Base-by-base conservation (phyloP, 1,140 invertebrate genomes). In the Drosophila ercepeae region DNA sequence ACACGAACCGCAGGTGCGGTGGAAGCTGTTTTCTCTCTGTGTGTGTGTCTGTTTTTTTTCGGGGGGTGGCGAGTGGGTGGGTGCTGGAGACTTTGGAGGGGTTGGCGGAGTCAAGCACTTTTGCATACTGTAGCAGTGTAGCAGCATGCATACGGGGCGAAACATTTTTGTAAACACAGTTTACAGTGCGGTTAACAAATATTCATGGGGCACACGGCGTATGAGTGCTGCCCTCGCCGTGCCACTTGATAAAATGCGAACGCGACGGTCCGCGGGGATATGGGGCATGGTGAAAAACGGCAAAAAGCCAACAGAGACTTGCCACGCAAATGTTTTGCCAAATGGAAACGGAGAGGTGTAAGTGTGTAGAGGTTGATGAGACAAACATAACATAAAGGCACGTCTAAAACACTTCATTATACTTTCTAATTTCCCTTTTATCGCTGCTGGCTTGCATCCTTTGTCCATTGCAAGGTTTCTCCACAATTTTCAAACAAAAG, bases 161-260 rank as follows among this genome's bases (percentile, higher is more conserved):
- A 73, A 74, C 70, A 74, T 73, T 74, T 74, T 74, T 74, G 69
- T 73, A 73, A 74, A 73, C 59, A 74, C 70, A 65, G 70, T 75
- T 68, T 68, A 48, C 75, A 78, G 60, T 61, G 57, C 60, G 72
- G 77, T 71, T 81, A 81, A 81, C 68, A 81, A 81, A 81, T 75
- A 81, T 81, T 81, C 78, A 76, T 82, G 78, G 74, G 63, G 55
- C 64, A 75, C 74, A 75, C 63, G 72, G 60, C 78, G 58, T 81
- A 76, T 73, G 68, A 81, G 77, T 81, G 71, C 63, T 82, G 78
- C 75, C 68, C 64, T 57, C 39, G 44, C 27, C 50, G 50, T 60
- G 52, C 55, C 55, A 70, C 72, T 72, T 67, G 72, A 79, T 79
- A 79, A 79, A 79, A 75, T 78, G 76, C 67, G 70, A 61, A 73